Base-by-base conservation (phyloP, 2,113 vertebrate species). In the Hucho hucho region DNA sequence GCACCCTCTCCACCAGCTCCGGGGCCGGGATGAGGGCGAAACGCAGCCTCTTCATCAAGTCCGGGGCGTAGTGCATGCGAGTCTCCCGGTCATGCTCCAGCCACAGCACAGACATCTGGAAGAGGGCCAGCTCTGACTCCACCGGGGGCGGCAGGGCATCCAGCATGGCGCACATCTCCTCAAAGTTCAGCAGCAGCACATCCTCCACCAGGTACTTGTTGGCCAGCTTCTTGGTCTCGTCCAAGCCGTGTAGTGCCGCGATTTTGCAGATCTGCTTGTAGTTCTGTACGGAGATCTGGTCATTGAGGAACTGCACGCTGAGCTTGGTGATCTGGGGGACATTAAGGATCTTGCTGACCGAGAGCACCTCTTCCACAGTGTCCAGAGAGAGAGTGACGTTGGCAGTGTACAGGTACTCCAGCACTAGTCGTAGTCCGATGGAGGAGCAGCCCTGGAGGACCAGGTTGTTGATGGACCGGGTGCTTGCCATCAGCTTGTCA, bases 251-350 rank as follows among this genome's bases (percentile, higher is more conserved):
- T 77, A 98, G 93, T 7, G 98, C 98, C 1, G 98, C 97, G 77
- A 99, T 98, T 94, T 98, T 98, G 93, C 97, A 99, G 93, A 99
- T 97, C 93, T 98, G 97, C 94, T 99, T 98, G 94, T 99, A 99
- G 95, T 99, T 99, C 94, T 99, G 97, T 91, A 99, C 97, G 13
- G 98, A 99, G 89, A 99, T 99, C 94, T 99, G 98, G 92, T 99
- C 98, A 85, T 99, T 99, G 92, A 99, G 97, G 89, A 99, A 99
- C 96, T 99, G 98, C 88, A 98, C 97, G 67, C 97, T 98, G 70
- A 99, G 97, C 93, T 98, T 98, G 87, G 97, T 99, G 83, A 99
- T 96, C 94, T 99, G 97, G 67, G 97, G 97, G 87, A 99, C 94
- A 93, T 98, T 97, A 91, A 99, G 93, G 90, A 98, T 98, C 94